Base-by-base conservation (phyloP, 2,888 invertebrate genomes). In the Eupithecia subumbrata region DNA sequence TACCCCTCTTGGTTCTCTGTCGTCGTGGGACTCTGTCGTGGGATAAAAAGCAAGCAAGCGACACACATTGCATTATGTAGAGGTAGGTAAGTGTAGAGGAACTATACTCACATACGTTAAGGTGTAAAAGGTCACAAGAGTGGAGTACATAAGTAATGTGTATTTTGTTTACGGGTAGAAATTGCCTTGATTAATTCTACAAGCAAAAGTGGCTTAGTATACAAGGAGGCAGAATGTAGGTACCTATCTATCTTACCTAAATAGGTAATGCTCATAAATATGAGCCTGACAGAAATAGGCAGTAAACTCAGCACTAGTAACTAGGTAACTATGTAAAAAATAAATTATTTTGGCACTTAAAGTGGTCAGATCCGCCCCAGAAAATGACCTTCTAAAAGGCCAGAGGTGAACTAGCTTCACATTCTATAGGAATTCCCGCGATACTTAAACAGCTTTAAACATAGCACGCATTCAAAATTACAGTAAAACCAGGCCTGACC, bases 401-500 rank as follows among this genome's bases (percentile, higher is more conserved):
- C 34, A 30, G 16, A 25, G 14, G 14, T 37, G 56, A 34, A n/a
- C 40, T 37, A 67, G 40, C 8, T 18, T 37, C 34, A 40, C 66
- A 67, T 66, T 37, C 37, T 37, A 11, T 37, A 18, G 37, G 12
- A 73, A 56, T 60, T 64, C 52, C 56, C 37, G 71, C 71, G 43
- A 69, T 68, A 71, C 52, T 76, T 73, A 68, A 76, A 74, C 74
- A 69, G 72, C 74, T 72, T 76, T 74, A 72, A 72, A 74, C 69
- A 60, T 48, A 72, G 69, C 69, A 64, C 70, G 67, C 76, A 79
- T 79, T 75, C 78, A 80, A 78, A 81, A 79, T 79, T 76, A 80
- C 78, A 78, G 78, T 77, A 78, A 69, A 77, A 73, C 69, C 73
- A 73, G 79, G 80, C 76, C 76, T 78, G 77, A 82, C 83, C 82